Evolutionary conservation across 2,888 invertebrate species (phyloP).

Genomic region (Athalia rosae): DNA sequence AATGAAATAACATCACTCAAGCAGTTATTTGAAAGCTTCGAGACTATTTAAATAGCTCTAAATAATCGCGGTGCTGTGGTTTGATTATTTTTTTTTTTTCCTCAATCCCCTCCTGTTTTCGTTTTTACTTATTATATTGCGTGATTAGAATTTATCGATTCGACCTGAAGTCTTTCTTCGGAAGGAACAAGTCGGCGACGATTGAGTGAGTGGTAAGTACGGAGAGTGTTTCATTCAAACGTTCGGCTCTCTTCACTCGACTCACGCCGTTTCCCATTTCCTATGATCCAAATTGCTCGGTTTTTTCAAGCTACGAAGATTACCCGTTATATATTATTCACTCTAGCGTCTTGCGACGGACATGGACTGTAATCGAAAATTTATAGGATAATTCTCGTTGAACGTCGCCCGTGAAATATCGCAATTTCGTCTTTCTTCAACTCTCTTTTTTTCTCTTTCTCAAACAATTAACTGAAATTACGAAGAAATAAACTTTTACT

Average conservation of each 20-base stretch:
- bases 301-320: constrained; percentile 18
- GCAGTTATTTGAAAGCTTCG: too few relatives aligned
- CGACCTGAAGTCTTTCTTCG: constrained; percentile 63
- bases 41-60: too few relatives aligned
- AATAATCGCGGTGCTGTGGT: neutral
- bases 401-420: too few relatives aligned
- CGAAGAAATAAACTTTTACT: neutral
- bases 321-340: too few relatives aligned
- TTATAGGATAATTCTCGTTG: too few relatives aligned
- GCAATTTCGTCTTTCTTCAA: too few relatives aligned
- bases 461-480: too few relatives aligned
- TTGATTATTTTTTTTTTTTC: neutral
- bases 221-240: constrained; percentile 64
- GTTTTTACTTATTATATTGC: neutral
- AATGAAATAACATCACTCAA: neutral
- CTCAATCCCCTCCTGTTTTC: neutral
- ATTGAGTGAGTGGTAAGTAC: constrained; percentile 73
- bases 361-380: too few relatives aligned
- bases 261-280: constrained; percentile 59
- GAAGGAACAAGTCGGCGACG: constrained; percentile 69
- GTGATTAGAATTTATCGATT: constrained; percentile 52
- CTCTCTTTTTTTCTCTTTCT: too few relatives aligned
- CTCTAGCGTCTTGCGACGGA: too few relatives aligned
- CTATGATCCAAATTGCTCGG: constrained; percentile 22
- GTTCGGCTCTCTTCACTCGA: constrained; percentile 64